Conservation (phyloP, 2,113 vertebrate species). For the Anhinga rufa region DNA sequence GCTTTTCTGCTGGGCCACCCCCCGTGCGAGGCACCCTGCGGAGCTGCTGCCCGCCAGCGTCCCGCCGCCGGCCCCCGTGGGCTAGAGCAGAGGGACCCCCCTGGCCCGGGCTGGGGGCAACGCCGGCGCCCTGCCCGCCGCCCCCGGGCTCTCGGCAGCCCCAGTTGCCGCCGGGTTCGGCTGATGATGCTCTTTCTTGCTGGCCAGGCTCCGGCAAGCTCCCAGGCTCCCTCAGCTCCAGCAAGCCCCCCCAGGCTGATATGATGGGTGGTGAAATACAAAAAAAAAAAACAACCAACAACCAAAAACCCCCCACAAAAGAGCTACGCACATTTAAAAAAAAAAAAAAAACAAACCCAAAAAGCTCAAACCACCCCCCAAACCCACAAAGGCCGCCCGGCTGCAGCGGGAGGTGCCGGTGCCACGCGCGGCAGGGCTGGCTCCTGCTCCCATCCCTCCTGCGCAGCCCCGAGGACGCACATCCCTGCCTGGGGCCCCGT, state of each 20-base stretch:
- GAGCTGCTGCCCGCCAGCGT: neutral
- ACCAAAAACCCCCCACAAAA: too few relatives aligned
- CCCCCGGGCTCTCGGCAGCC: neutral
- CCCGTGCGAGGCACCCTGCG: too few relatives aligned
- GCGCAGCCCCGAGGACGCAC: neutral
- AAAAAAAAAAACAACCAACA: too few relatives aligned
- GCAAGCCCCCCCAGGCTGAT: fast-evolving
- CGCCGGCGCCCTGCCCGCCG: neutral
- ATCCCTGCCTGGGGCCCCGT: neutral
- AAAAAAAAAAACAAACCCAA: neutral
- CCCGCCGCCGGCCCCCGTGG: neutral
- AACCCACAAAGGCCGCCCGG: too few relatives aligned
- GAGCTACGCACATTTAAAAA: neutral
- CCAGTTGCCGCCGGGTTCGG: neutral
- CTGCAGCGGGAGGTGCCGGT: neutral
- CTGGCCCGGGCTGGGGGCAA: neutral
- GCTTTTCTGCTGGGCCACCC: neutral
- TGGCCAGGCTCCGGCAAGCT: neutral
- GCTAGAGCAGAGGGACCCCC: neutral
- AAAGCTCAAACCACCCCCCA: too few relatives aligned
- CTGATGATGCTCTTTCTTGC: neutral
- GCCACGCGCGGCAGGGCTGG: neutral
- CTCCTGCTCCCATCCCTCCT: neutral
- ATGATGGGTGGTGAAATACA: neutral
- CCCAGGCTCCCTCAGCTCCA: neutral